These are phyloP conservation scores for Yasuhikotakia modesta DNA, from an alignment of 2,797 vertebrate species.

Conservation along the genomic window DNA sequence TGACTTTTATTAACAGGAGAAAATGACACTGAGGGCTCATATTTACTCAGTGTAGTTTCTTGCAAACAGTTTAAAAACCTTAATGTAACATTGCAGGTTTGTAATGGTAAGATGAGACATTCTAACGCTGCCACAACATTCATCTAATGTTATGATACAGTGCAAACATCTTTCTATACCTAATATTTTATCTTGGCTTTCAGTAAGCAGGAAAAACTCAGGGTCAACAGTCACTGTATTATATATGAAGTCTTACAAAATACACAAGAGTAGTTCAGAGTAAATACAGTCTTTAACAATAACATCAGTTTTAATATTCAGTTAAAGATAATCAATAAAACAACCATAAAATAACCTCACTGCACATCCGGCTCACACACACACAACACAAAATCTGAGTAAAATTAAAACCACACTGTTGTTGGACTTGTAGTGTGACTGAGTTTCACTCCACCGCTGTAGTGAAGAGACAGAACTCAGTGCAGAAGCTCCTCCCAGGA, in stretches of 20 bases:
- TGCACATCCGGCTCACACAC: constrained; percentile 16
- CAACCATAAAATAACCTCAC: constrained; percentile 19
- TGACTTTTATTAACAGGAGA: too few species aligned
- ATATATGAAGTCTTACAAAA: constrained; percentile 15
- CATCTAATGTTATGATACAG: too few species aligned
- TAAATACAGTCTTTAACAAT: constrained; percentile 34
- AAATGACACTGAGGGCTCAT: too few species aligned
- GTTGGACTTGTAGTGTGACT: constrained; percentile 12
- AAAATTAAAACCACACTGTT: too few species aligned
- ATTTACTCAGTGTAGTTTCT: too few species aligned
- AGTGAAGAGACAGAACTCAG: constrained; percentile 61
- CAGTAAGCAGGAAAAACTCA: not conserved
- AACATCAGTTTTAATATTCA: constrained; percentile 34
- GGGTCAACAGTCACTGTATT: constrained; percentile 8
- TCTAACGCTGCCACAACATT: too few species aligned
- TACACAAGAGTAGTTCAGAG: constrained; percentile 3
- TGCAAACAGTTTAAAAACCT: too few species aligned
- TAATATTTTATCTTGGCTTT: not conserved
- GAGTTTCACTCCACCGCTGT: not conserved
- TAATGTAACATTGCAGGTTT: too few species aligned
- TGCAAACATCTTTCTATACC: not conserved
- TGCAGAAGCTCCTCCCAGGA: constrained; percentile 87
- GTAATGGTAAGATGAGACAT: too few species aligned
- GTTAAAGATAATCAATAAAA: constrained; percentile 30
- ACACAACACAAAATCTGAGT: too few species aligned